Evolutionary conservation across 2,888 invertebrate genomes (phyloP).

Genomic region (Drosophila gaucha): DNA sequence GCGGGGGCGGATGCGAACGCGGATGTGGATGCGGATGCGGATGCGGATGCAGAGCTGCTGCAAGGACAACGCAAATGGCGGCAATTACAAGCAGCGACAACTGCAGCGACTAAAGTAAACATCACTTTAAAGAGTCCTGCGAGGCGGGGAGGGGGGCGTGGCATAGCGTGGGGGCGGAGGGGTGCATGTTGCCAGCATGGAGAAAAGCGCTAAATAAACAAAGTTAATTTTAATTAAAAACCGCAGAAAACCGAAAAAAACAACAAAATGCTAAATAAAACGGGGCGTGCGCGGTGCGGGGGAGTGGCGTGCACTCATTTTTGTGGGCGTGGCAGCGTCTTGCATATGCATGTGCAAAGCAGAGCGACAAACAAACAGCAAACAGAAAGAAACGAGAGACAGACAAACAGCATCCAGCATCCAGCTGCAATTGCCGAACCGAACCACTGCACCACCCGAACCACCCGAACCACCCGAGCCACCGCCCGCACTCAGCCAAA

Average conservation of each 20-base stretch:
- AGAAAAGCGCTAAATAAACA: constrained; percentile 77
- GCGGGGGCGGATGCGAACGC: constrained; percentile 5
- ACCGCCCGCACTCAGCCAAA: constrained; percentile 17
- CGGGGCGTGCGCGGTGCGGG: constrained; percentile 24
- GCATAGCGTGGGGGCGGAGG: neutral
- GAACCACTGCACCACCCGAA: neutral
- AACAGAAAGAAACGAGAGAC: constrained; percentile 11
- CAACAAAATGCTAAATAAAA: constrained; percentile 78
- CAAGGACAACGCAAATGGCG: constrained; percentile 74
- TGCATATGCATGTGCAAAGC: constrained; percentile 62
- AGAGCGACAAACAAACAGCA: constrained; percentile 29
- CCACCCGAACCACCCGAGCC: neutral
- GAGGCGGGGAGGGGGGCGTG: neutral
- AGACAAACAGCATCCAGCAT: neutral
- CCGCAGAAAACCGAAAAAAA: constrained; percentile 72
- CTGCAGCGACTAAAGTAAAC: constrained; percentile 58
- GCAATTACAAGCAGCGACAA: constrained; percentile 70
- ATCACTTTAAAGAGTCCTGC: constrained; percentile 61
- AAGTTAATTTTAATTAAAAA: constrained; percentile 80
- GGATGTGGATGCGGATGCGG: constrained; percentile 1
- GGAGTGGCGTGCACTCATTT: constrained; percentile 4
- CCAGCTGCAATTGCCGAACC: neutral
- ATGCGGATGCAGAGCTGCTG: constrained; percentile 16
- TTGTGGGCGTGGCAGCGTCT: constrained; percentile 57
- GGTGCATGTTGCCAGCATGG: constrained; percentile 48